Conservation (phyloP, 2,888 invertebrate genomes). For the Pachymerium ferrugineum region DNA sequence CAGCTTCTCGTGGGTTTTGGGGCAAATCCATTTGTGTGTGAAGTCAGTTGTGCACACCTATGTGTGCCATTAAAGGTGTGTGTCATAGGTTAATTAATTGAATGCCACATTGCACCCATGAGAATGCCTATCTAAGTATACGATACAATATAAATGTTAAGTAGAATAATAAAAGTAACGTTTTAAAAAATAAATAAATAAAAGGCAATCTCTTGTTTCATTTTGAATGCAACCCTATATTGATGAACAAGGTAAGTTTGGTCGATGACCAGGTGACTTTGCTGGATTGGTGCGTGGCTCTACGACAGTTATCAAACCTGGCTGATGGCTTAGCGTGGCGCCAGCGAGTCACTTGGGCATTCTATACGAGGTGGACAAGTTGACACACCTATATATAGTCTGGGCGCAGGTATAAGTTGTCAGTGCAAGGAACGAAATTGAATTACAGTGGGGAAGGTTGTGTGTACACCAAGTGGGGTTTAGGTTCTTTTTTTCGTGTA, state of each 20-base stretch:
- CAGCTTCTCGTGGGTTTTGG: conserved; percentile 27
- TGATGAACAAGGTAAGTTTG: no score
- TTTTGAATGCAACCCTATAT: no score
- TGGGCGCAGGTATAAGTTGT: conserved; percentile 3
- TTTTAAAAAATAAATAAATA: background rate
- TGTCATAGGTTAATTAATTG: conserved; percentile 27
- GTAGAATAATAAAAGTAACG: background rate
- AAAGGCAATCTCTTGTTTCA: no score
- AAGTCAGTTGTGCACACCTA: conserved; percentile 27
- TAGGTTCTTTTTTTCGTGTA: background rate
- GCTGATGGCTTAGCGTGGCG: background rate
- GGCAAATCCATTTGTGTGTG: conserved; percentile 25
- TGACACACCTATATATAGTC: conserved; percentile 18
- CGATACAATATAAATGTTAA: background rate
- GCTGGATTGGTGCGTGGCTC: no score
- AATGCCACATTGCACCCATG: conserved; percentile 1
- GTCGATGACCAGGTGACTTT: no score
- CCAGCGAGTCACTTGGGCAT: conserved; percentile 15
- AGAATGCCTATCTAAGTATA: conserved; percentile 10
- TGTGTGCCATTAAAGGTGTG: conserved; percentile 22
- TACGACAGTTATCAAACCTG: background rate
- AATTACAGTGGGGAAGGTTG: background rate
- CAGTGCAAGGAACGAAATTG: background rate
- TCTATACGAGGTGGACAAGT: conserved; percentile 10
- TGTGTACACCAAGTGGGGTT: background rate